These are phyloP conservation scores for Leptopilina boulardi DNA, from an alignment of 1,140 invertebrate species.

Conservation along the genomic window DNA sequence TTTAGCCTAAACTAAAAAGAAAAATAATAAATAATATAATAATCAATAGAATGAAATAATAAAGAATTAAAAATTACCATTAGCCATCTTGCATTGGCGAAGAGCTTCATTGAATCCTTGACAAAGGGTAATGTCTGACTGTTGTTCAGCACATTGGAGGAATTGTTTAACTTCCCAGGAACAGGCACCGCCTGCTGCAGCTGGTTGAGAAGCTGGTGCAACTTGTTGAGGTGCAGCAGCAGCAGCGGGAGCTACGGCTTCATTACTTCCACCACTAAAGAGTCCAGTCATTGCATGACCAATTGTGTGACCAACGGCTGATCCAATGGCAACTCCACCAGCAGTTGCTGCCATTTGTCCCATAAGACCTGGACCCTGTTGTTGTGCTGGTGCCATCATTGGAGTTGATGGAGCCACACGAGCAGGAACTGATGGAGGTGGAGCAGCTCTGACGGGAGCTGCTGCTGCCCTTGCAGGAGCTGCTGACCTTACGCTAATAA, in stretches of 20 bases:
- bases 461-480: slow-evolving; percentile 64
- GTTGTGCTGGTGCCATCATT: slow-evolving; percentile 76
- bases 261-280: slow-evolving; percentile 82
- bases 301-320: slow-evolving; percentile 90
- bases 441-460: slow-evolving; percentile 61
- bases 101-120: slow-evolving; percentile 96
- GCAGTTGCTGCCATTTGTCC: slow-evolving; percentile 94
- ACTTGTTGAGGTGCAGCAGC: slow-evolving; percentile 67
- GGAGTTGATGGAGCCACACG: slow-evolving; percentile 70
- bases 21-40: no score
- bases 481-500: slow-evolving; percentile 67
- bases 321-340: slow-evolving; percentile 92
- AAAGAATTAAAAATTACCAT: slow-evolving; percentile 68
- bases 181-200: slow-evolving; percentile 82
- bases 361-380: slow-evolving; percentile 83
- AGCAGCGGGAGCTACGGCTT: slow-evolving; percentile 72
- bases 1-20: no score
- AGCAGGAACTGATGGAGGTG: slow-evolving; percentile 75
- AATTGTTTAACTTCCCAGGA: slow-evolving; percentile 94
- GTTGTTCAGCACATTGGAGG: slow-evolving; percentile 90
- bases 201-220: slow-evolving; percentile 61
- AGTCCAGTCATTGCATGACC: slow-evolving; percentile 90
- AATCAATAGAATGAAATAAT: background rate
- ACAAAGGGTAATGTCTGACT: slow-evolving; percentile 89
- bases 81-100: slow-evolving; percentile 87